A percentile compares a stretch with the other conserved stretches of the same genome.
Conservation (phyloP, 2,888 invertebrate genomes). For the Lycophotia porphyrea region DNA sequence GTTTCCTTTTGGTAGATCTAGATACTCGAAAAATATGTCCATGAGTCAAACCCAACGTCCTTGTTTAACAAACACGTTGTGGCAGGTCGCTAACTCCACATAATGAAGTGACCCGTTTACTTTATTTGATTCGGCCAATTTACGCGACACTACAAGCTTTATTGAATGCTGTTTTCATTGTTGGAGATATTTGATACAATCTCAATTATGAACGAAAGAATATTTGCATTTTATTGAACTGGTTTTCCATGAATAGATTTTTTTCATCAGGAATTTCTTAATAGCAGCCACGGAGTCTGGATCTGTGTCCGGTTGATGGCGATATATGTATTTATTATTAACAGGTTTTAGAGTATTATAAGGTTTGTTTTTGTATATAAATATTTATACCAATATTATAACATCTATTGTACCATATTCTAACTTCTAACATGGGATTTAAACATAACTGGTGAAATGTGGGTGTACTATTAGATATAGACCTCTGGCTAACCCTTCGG, state of each 20-base stretch:
- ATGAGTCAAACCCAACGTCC: constrained; percentile 36
- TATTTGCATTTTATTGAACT: neutral
- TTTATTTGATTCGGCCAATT: constrained; percentile 55
- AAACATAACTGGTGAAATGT: too few relatives aligned
- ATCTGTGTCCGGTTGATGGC: too few relatives aligned
- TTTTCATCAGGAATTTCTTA: neutral
- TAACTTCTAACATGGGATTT: too few relatives aligned
- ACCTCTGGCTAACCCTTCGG: too few relatives aligned
- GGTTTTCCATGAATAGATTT: neutral
- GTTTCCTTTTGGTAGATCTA: neutral
- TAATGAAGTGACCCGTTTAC: constrained; percentile 52
- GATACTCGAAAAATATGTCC: constrained; percentile 3
- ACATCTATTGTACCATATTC: too few relatives aligned
- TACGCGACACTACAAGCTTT: constrained; percentile 37
- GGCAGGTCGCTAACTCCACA: constrained; percentile 40
- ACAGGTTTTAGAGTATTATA: too few relatives aligned
- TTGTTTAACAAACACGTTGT: constrained; percentile 39
- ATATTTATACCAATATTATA: too few relatives aligned
- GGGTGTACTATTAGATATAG: too few relatives aligned
- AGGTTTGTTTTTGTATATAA: too few relatives aligned
- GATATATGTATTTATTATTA: too few relatives aligned
- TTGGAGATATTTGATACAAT: constrained; percentile 13
- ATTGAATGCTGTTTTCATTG: constrained; percentile 27
- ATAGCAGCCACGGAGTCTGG: too few relatives aligned
- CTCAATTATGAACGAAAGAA: neutral